Evolutionary conservation across 2,888 invertebrate species (phyloP).

Genomic region (Pyrochroa serraticornis): DNA sequence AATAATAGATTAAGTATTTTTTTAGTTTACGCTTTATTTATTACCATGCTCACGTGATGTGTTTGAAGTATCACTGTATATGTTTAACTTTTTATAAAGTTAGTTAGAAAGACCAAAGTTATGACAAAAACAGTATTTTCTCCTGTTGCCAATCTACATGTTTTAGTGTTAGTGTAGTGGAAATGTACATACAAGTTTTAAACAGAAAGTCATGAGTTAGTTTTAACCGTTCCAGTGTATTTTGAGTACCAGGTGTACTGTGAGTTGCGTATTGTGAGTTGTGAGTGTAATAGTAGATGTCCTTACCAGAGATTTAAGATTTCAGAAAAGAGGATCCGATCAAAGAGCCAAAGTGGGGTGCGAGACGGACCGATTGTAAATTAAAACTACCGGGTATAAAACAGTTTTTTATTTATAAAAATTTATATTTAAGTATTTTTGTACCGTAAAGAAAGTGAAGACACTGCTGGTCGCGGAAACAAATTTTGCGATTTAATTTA

Average conservation of each 20-base stretch:
- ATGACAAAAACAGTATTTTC: no score
- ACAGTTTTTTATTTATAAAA: conserved; percentile 35
- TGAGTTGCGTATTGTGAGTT: no score
- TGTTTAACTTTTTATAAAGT: no score
- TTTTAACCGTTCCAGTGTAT: no score
- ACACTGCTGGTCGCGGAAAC: conserved; percentile 16
- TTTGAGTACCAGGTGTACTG: not conserved
- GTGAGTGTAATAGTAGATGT: conserved; percentile 9
- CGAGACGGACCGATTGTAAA: conserved; percentile 17
- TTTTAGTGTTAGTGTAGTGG: no score
- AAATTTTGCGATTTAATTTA: conserved; percentile 16
- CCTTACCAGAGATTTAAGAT: conserved; percentile 8
- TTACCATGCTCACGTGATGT: no score
- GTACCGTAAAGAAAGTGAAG: conserved; percentile 31
- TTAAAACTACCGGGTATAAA: conserved; percentile 32
- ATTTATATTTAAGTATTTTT: conserved; percentile 30
- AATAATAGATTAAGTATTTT: conserved; percentile 30
- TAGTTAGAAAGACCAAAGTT: no score
- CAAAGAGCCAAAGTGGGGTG: conserved; percentile 9
- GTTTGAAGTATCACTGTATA: no score
- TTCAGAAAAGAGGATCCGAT: not conserved
- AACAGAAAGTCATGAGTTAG: no score
- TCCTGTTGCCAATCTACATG: no score
- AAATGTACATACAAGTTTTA: no score
- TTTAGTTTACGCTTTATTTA: conserved; percentile 7